A percentile compares a stretch with the other conserved stretches of the same genome.
Conservation (phyloP, 2,797 vertebrate genomes). For the Centropyge bicolor region DNA sequence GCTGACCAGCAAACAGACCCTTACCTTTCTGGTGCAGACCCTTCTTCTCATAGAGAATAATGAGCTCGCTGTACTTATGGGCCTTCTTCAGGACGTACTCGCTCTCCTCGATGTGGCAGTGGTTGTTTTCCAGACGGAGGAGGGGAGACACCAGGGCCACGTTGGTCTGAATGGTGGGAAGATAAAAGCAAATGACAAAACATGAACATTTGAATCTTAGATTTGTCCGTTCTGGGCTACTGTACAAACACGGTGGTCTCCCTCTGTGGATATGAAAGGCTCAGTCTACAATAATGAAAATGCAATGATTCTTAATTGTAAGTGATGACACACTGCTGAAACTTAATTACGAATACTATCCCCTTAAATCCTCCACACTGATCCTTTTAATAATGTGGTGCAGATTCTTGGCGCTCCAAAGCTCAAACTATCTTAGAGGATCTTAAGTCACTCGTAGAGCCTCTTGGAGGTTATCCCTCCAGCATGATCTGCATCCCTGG, state of each 20-base stretch:
- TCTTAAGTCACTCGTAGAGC: not conserved
- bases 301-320: no score
- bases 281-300: no score
- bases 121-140: constrained; percentile 97
- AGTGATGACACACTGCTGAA: no score
- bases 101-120: constrained; percentile 99
- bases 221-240: no score
- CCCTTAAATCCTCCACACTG: no score
- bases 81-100: constrained; percentile 98
- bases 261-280: no score
- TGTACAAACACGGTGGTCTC: no score
- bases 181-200: not conserved
- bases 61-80: constrained; percentile 98
- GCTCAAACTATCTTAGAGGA: not conserved
- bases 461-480: not conserved
- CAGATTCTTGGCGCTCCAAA: constrained; percentile 17
- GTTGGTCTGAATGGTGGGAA: constrained; percentile 88
- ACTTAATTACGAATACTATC: no score
- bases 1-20: not conserved
- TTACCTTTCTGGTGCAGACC: constrained; percentile 97
- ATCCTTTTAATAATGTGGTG: constrained; percentile 21
- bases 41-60: constrained; percentile 99
- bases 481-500: not conserved
- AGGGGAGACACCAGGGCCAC: constrained; percentile 96
- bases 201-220: not conserved